Evolutionary conservation across 2,113 vertebrate species (phyloP).

Genomic region (Grus americana): DNA sequence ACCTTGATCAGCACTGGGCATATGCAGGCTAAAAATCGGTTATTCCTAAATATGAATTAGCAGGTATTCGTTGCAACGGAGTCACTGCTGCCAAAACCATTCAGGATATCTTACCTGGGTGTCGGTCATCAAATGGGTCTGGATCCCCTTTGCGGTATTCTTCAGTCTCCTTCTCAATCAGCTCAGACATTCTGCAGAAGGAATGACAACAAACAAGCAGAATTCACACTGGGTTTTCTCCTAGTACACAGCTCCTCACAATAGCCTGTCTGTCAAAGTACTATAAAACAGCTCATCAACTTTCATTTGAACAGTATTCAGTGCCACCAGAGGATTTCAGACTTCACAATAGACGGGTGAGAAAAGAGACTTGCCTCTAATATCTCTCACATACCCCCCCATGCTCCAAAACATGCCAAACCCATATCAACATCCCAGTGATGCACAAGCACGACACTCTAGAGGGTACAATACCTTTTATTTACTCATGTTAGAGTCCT

Average conservation of each 20-base stretch:
- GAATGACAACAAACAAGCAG: background rate
- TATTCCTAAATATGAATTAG: background rate
- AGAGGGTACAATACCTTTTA: background rate
- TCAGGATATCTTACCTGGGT: conserved; percentile 85
- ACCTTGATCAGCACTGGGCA: background rate
- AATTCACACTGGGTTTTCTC: background rate
- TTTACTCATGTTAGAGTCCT: background rate
- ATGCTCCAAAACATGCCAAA: background rate
- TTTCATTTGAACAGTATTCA: background rate
- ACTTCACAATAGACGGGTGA: fast-evolving
- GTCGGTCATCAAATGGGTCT: conserved; percentile 97
- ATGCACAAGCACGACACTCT: background rate
- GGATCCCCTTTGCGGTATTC: conserved; percentile 98
- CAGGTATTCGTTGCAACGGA: background rate
- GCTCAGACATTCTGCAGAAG: conserved; percentile 89
- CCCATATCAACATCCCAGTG: background rate
- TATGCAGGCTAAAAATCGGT: background rate
- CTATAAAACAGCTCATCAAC: background rate
- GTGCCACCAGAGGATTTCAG: background rate
- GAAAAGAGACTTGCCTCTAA: background rate
- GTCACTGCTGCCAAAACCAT: background rate
- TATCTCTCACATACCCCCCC: background rate
- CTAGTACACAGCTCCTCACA: background rate
- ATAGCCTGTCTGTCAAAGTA: background rate
- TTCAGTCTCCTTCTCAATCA: conserved; percentile 97